Evolutionary conservation across 2,888 invertebrate species (phyloP).

Genomic region (Chirona hameri): DNA sequence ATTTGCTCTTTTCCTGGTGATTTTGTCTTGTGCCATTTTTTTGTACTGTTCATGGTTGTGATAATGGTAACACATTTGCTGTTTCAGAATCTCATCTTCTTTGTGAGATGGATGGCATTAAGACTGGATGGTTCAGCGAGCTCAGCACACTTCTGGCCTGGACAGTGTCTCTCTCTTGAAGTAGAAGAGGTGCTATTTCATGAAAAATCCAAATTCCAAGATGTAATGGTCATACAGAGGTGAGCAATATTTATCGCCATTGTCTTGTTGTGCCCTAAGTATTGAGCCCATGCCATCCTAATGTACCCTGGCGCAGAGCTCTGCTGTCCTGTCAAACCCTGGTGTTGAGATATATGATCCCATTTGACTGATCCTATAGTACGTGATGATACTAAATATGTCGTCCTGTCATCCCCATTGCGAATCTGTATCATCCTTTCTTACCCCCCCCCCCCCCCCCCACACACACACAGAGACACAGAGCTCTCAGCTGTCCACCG

Average conservation of each 20-base stretch:
- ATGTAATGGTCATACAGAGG: conserved; percentile 78
- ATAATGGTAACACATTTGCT: no score
- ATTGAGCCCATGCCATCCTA: no score
- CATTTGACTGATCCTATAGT: not conserved
- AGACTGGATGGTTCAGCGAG: conserved; percentile 84
- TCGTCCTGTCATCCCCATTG: not conserved
- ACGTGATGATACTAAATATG: not conserved
- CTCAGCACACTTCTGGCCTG: conserved; percentile 87
- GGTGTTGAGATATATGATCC: not conserved
- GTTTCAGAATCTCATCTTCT: no score
- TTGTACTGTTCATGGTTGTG: no score
- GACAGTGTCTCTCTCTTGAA: conserved; percentile 80
- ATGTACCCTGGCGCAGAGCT: not conserved
- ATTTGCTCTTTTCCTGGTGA: no score
- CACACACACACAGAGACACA: no score
- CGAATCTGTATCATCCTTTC: not conserved
- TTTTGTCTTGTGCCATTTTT: no score
- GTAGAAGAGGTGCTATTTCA: conserved; percentile 72
- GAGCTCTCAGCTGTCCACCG: no score
- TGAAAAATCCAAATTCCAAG: conserved; percentile 77
- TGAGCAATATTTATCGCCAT: conserved; percentile 48
- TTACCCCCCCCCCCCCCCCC: no score
- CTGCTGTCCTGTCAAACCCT: not conserved
- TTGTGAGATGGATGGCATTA: not conserved
- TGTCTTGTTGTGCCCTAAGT: not conserved